A percentile compares a stretch with the other conserved stretches of the same genome.
phyloP scores from a whole-genome alignment of 2,113 vertebrate species.

The Melanerpes formicivorus region DNA sequence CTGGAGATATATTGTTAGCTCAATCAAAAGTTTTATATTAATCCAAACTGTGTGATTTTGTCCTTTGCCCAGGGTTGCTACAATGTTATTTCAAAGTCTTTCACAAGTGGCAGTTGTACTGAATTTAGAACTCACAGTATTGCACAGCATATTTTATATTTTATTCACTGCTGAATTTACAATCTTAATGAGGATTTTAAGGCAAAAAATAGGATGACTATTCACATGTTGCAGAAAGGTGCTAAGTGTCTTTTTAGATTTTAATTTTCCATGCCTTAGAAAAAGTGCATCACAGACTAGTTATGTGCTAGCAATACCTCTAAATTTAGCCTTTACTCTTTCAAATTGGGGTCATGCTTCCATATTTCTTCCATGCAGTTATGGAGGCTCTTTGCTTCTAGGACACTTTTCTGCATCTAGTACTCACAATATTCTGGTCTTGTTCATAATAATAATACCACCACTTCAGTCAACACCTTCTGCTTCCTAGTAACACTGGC shows the following conservation, averaged over 20 bases:
- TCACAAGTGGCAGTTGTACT: conserved; percentile 5
- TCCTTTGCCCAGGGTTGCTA: neutral
- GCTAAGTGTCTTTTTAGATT: neutral
- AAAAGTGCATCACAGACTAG: neutral
- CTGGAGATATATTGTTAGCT: neutral
- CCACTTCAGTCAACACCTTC: neutral
- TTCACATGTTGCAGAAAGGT: neutral
- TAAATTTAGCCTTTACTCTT: neutral
- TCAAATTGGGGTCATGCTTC: neutral
- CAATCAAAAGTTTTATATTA: conserved; percentile 10
- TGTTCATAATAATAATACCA: neutral
- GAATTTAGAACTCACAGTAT: conserved; percentile 14
- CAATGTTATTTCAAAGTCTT: conserved; percentile 7
- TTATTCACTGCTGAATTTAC: neutral
- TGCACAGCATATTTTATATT: neutral
- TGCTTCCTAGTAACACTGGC: neutral
- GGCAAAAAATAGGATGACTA: neutral
- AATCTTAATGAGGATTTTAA: conserved; percentile 41
- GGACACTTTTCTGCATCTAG: neutral
- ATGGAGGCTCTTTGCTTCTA: neutral
- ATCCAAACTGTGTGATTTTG: neutral
- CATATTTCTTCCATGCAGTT: neutral
- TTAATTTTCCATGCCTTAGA: neutral
- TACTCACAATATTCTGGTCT: neutral
- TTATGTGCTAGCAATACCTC: neutral